phyloP scores from a whole-genome alignment of 2,113 vertebrate genomes.

The Callorhinus ursinus region DNA sequence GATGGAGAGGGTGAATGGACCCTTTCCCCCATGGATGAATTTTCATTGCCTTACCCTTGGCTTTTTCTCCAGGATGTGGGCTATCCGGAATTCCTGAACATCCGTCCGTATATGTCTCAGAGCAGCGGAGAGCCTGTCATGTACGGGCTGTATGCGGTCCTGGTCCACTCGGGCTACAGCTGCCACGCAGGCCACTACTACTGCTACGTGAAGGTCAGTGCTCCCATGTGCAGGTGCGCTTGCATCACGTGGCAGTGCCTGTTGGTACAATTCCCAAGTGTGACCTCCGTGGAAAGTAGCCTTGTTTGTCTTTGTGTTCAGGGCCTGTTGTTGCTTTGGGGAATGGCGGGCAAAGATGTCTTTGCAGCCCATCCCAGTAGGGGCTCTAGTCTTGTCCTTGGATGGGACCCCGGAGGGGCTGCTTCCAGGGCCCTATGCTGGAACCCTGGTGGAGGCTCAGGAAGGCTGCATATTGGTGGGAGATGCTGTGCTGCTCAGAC shows the following conservation, averaged over 20 bases:
- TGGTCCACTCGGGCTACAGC: conserved; percentile 97
- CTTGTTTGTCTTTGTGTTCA: fast-evolving
- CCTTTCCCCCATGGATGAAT: fast-evolving
- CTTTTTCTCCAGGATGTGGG: conserved; percentile 90
- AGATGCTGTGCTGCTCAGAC: too few species aligned
- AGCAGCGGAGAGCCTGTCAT: conserved; percentile 90
- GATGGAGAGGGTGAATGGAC: fast-evolving
- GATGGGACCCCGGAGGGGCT: fast-evolving
- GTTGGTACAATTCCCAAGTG: fast-evolving
- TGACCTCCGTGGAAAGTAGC: too few species aligned
- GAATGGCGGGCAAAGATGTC: too few species aligned
- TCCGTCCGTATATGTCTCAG: conserved; percentile 97
- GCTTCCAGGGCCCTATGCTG: not conserved
- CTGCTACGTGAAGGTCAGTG: conserved; percentile 95
- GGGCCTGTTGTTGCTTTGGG: fast-evolving
- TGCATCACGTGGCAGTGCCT: fast-evolving
- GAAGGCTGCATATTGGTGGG: not conserved
- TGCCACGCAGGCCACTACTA: conserved; percentile 97
- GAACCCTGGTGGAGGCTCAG: not conserved
- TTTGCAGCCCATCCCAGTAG: fast-evolving
- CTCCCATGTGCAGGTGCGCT: fast-evolving
- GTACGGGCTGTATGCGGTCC: conserved; percentile 94
- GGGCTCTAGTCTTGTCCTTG: too few species aligned
- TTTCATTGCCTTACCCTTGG: not conserved
- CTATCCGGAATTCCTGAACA: conserved; percentile 94